Conservation (phyloP, 2,113 vertebrate species). For the Podarcis cretensis region DNA sequence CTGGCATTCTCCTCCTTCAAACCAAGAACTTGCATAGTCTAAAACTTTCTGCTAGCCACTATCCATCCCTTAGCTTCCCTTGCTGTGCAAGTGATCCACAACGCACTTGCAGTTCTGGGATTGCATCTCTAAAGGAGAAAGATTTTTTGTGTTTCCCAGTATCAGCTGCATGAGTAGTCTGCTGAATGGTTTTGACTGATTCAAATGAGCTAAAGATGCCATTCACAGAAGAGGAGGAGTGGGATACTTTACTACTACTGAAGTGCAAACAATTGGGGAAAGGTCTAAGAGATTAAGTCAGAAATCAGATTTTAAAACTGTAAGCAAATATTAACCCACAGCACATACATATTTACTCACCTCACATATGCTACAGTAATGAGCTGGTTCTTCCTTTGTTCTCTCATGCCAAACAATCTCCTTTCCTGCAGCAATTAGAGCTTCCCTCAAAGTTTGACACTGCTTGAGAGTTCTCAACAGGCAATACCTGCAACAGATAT, state of each 20-base stretch:
- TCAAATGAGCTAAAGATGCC: neutral
- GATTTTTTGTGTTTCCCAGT: neutral
- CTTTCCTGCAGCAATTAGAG: conserved; percentile 88
- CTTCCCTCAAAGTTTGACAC: conserved; percentile 95
- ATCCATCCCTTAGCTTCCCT: neutral
- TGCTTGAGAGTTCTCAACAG: conserved; percentile 97
- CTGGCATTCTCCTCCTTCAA: neutral
- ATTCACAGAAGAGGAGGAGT: neutral
- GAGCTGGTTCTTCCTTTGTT: conserved; percentile 94
- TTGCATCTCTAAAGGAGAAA: neutral
- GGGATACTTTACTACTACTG: neutral
- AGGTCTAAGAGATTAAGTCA: neutral
- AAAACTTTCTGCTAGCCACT: neutral
- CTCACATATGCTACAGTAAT: conserved; percentile 99
- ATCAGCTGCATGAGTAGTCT: neutral
- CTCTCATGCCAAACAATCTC: conserved; percentile 92
- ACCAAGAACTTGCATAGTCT: neutral
- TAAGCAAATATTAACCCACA: neutral
- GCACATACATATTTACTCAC: conserved; percentile 70
- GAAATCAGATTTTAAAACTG: neutral
- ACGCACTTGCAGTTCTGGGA: neutral
- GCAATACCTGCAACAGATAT: conserved; percentile 86
- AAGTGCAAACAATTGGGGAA: too few relatives aligned
- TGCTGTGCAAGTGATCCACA: neutral
- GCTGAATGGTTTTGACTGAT: neutral